phyloP scores from a whole-genome alignment of 2,113 vertebrate species.

The Coreoperca whiteheadi region DNA sequence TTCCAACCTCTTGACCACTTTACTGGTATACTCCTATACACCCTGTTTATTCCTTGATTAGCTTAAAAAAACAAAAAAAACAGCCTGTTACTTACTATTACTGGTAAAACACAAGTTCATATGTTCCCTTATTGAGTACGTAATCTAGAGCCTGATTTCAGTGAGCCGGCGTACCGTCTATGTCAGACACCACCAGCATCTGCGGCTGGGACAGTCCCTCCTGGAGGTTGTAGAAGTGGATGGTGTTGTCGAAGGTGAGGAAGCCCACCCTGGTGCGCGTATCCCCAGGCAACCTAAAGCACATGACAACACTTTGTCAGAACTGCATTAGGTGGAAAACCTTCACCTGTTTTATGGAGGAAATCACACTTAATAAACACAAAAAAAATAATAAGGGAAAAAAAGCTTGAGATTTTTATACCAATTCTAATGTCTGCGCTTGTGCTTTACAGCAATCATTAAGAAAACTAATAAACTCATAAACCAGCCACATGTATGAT shows the following conservation, averaged over 20 bases:
- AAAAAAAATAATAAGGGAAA: too few relatives aligned
- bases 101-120: neutral
- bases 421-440: too few relatives aligned
- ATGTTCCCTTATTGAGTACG: neutral
- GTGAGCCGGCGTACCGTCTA: conserved; percentile 88
- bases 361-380: neutral
- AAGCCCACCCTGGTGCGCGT: conserved; percentile 94
- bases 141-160: neutral
- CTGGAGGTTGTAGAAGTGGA: conserved; percentile 98
- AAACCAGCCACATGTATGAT: neutral
- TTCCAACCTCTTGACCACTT: neutral
- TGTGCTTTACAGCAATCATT: too few relatives aligned
- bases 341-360: neutral
- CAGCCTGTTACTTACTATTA: too few relatives aligned
- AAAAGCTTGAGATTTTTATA: too few relatives aligned
- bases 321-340: neutral
- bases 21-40: neutral
- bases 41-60: neutral
- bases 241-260: conserved; percentile 95
- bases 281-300: conserved; percentile 93
- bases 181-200: conserved; percentile 97
- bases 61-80: too few relatives aligned
- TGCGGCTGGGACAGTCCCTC: conserved; percentile 96
- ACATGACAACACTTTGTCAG: conserved; percentile 51
- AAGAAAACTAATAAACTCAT: neutral